These are phyloP conservation scores for Oncorhynchus masou DNA, from an alignment of 2,113 vertebrate species.

Conservation along the genomic window DNA sequence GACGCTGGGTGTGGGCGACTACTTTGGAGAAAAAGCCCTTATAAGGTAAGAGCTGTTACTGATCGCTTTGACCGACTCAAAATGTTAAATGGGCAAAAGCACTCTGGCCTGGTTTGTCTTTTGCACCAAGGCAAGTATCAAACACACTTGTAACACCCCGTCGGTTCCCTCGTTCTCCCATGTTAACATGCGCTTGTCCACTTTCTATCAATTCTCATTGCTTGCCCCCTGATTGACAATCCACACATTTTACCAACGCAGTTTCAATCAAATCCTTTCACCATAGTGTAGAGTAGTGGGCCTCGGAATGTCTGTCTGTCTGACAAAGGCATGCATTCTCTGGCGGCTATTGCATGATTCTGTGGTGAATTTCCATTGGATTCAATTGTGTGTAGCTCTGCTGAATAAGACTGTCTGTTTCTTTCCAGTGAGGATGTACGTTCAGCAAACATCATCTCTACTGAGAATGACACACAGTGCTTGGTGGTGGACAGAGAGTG, in stretches of 20 bases:
- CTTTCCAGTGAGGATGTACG: conserved; percentile 86
- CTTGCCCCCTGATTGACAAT: not conserved
- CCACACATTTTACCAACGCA: not conserved
- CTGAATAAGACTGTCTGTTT: conserved; percentile 31
- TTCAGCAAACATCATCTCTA: conserved; percentile 90
- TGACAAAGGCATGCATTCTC: conserved; percentile 11
- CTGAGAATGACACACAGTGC: conserved; percentile 85
- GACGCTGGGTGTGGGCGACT: conserved; percentile 85
- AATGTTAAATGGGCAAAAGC: not conserved
- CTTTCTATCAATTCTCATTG: not conserved
- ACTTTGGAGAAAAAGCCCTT: conserved; percentile 93
- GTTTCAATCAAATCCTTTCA: not conserved
- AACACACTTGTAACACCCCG: too few relatives aligned
- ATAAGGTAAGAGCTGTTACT: conserved; percentile 79
- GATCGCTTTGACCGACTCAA: not conserved
- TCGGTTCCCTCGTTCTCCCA: too few relatives aligned
- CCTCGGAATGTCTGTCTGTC: conserved; percentile 24
- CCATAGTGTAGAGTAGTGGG: conserved; percentile 12
- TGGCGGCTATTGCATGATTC: conserved; percentile 6
- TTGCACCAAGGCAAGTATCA: too few relatives aligned
- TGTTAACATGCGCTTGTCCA: too few relatives aligned
- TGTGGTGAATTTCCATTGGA: not conserved
- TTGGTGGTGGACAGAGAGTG: conserved; percentile 92
- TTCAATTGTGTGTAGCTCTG: not conserved
- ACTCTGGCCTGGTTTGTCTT: not conserved